Evolutionary conservation across 2,113 vertebrate genomes (phyloP), one percentile per base, ranked within the genome.

Genomic region (Erythrocercus mccallii): DNA sequence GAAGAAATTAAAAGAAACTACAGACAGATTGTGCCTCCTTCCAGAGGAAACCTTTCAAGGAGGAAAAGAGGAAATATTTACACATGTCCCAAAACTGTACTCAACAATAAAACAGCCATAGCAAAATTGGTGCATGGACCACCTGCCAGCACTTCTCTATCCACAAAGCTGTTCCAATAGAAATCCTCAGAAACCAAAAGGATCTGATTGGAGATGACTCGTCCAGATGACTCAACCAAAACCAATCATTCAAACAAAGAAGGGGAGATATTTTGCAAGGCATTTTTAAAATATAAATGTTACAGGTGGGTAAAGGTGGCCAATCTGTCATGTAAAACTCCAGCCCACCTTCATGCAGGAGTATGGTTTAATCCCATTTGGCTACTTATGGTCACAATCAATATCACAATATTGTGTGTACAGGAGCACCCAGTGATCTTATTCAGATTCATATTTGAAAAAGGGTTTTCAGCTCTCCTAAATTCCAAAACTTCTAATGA

Each of bases 11-110:
- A 86, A 84, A 90, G 53, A 85, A 71, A 54, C 74, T 50, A 40
- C 77, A 72, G 71, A 81, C 61, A 84, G 47, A 91, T 69, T 86
- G 71, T 77, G 54, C 21, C 51, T 90, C 27, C 50, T 81, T 96
- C 45, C 47, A 92, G 51, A 91, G 24, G 17, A 90, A 91, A 76
- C 7, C 28, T 87, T 88, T 86, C 79, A 93, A 78, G n/a, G 68
- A 83, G 87, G 60, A 95, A 85, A 56, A 91, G 50, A 47, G 20
- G 42, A 96, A 93, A 94, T 86, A 93, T 93, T 96, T 95, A 74
- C 82, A 84, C 38, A 37, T 74, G 69, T 94, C 80, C 53, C 45
- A 40, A 90, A 95, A 88, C 28, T 86, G 64, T 60, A 85, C 42
- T 81, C 48, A 54, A 90, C 90, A 90, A 40, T 81, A 60, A 84